phyloP scores from a whole-genome alignment of 2,113 vertebrate species.

The Glaucidium brasilianum region DNA sequence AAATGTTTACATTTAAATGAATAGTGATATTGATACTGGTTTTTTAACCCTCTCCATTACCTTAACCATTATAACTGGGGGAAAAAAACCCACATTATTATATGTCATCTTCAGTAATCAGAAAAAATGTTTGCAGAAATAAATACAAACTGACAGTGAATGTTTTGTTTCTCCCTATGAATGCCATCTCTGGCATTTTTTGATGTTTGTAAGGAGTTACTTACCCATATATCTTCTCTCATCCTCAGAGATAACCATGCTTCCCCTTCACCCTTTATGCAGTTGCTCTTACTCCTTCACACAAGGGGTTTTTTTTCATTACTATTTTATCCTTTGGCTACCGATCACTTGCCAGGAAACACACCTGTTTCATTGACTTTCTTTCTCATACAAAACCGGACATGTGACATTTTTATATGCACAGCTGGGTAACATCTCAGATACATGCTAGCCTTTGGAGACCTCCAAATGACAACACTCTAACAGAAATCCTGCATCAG shows the following conservation, averaged over 20 bases:
- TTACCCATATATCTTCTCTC: background rate
- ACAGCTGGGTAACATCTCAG: background rate
- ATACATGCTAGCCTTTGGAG: background rate
- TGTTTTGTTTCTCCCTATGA: background rate
- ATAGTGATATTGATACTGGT: fast-evolving
- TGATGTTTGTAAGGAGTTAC: background rate
- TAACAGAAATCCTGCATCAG: background rate
- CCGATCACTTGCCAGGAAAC: background rate
- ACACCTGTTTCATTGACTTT: background rate
- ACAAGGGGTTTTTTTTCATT: background rate
- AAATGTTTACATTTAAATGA: background rate
- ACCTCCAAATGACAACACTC: background rate
- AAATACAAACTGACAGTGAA: background rate
- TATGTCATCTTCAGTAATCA: background rate
- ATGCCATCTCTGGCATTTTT: background rate
- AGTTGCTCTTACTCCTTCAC: background rate
- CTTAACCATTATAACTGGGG: background rate
- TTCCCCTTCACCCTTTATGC: background rate
- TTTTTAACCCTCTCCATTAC: background rate
- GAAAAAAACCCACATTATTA: background rate
- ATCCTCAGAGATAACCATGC: background rate
- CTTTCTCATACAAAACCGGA: background rate
- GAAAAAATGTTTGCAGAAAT: background rate
- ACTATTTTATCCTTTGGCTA: background rate
- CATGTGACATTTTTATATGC: background rate